Base-by-base conservation (phyloP, 2,797 vertebrate genomes). In the Malacoctenus gilli region DNA sequence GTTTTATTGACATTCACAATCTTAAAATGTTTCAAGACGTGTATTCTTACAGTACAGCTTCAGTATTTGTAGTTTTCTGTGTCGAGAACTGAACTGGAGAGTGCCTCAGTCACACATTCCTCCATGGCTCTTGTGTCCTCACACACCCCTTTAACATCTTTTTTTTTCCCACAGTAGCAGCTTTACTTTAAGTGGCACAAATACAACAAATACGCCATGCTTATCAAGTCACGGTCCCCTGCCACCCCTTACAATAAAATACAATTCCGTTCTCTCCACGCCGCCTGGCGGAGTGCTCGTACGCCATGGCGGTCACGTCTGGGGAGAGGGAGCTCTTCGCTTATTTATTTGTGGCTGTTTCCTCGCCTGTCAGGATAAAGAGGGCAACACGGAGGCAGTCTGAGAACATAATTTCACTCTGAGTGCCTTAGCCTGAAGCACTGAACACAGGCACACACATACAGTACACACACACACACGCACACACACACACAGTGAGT, bases 331-430 rank as follows among this genome's bases (percentile, higher is more conserved):
- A 74, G 70, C 76, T 61, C 79, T 72, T 69, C 66, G 75, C 84
- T 84, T 89, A 89, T 91, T 90, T 91, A 90, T 90, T 91, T 91
- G 88, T 81, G 83, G 78, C 86, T 84, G 83, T 89, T 89, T 89
- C 84, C 82, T 87, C 83, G 74, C 77, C 87, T 88, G 86, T 90
- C 88, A 89, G 85, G 83, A 90, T 91, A 87, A 90, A 90, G 84
- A 89, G 87, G 84, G 85, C 87, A 85, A 86, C 85, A 83, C 53
- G 80, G 85, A 82, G 86, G 62, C 70, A 83, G 85, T 87, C 85
- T 88, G 86, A 89, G 87, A 90, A 88, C 88, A 90, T 89, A 82
- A 89, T 90, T 91, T 89, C 81, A 85, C 84, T 85, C 71, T 83
- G 82, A 89, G 85, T 86, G 86, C 83, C 82, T 88, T 88, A 83